phyloP scores from a whole-genome alignment of 1,140 invertebrate species.

The Arion vulgaris region DNA sequence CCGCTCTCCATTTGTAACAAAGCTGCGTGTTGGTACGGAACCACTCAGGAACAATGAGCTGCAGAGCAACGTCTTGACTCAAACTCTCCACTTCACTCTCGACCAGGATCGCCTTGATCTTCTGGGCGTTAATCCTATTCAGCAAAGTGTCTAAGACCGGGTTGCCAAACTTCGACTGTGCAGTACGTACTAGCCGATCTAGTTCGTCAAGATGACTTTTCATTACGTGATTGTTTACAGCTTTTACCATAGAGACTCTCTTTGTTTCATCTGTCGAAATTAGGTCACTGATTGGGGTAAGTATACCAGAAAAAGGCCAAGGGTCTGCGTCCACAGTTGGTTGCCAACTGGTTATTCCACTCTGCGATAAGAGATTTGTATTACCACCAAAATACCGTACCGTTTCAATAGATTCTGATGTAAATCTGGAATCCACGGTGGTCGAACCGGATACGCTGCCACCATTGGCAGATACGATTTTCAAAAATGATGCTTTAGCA shows the following conservation, averaged over 20 bases:
- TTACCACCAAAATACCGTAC: conserved; percentile 36
- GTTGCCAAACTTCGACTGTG: background rate
- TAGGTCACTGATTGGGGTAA: conserved; percentile 29
- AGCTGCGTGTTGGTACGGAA: conserved; percentile 37
- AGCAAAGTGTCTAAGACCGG: background rate
- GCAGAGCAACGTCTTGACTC: conserved; percentile 18
- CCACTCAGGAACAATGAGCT: conserved; percentile 39
- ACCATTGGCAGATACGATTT: conserved; percentile 32
- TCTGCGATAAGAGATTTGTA: conserved; percentile 28
- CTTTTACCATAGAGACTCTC: conserved; percentile 25
- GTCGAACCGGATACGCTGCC: background rate
- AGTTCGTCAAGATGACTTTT: conserved; percentile 15
- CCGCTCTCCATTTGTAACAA: conserved; percentile 44
- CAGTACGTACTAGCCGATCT: conserved; percentile 6
- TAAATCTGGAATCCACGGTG: conserved; percentile 31
- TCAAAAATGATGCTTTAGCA: conserved; percentile 44
- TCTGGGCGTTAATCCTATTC: background rate
- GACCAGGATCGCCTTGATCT: background rate
- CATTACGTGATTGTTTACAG: conserved; percentile 25
- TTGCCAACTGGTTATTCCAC: conserved; percentile 25
- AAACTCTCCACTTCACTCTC: conserved; percentile 28
- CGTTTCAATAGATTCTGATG: background rate
- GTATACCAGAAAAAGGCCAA: conserved; percentile 38
- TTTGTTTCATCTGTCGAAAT: conserved; percentile 30
- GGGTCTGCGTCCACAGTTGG: conserved; percentile 33